Conservation (phyloP, 2,113 vertebrate genomes). For the Mungos mungo region DNA sequence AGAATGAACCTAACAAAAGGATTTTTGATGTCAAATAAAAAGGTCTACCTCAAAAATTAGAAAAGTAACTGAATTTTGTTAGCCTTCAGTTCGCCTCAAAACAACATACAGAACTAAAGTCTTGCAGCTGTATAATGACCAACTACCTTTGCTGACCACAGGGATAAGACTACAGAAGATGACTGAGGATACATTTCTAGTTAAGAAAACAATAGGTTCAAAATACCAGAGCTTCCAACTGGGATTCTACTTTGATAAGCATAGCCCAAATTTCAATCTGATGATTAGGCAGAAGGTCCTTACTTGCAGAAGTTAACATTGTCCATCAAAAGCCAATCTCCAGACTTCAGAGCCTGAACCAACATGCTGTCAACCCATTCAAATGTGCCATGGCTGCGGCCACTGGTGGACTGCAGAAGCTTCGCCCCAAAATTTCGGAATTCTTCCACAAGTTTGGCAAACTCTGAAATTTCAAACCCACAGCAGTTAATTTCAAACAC, state of each 20-base stretch:
- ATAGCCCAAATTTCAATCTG: conserved; percentile 1
- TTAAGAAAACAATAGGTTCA: conserved; percentile 12
- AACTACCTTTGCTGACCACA: neutral
- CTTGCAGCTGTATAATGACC: neutral
- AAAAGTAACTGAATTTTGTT: neutral
- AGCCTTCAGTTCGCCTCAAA: neutral
- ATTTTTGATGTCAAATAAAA: neutral
- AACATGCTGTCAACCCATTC: conserved; percentile 98
- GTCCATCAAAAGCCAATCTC: conserved; percentile 99
- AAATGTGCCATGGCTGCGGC: conserved; percentile 91
- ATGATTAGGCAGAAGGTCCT: conserved; percentile 46
- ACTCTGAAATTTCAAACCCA: conserved; percentile 85
- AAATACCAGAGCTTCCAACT: neutral
- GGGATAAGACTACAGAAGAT: neutral
- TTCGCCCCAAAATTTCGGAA: conserved; percentile 92
- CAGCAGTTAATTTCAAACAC: conserved; percentile 3
- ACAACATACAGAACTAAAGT: neutral
- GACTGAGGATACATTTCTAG: neutral
- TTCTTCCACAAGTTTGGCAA: conserved; percentile 92
- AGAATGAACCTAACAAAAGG: neutral
- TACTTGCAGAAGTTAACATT: conserved; percentile 99
- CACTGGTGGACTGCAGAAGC: conserved; percentile 88
- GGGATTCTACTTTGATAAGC: neutral
- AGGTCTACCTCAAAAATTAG: neutral
- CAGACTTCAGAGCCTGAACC: conserved; percentile 93